phyloP scores from a whole-genome alignment of 64 coral and sea anemone species.

The Pocillopora verrucosa region DNA sequence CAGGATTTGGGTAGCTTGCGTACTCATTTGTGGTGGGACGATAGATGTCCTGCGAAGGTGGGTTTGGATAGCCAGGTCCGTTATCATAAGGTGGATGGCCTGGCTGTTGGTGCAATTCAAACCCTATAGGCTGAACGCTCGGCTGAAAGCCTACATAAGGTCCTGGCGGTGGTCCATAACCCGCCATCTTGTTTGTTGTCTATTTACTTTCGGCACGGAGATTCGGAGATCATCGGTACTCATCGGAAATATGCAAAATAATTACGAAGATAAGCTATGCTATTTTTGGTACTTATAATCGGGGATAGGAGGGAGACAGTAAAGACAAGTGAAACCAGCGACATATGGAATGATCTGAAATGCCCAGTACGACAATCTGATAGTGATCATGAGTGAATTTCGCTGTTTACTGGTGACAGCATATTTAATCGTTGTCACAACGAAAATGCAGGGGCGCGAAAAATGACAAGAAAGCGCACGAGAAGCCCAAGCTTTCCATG shows the following conservation, averaged over 20 bases:
- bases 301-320: too few relatives aligned
- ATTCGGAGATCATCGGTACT: neutral
- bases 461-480: too few relatives aligned
- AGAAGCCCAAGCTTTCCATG: too few relatives aligned
- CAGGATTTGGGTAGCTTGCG: conserved; percentile 9
- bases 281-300: too few relatives aligned
- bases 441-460: too few relatives aligned
- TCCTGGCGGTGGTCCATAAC: conserved; percentile 29
- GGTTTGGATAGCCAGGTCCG: conserved; percentile 24
- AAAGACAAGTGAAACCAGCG: too few relatives aligned
- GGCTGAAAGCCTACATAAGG: conserved; percentile 37
- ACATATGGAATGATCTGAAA: too few relatives aligned
- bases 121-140: conserved; percentile 41
- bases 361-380: too few relatives aligned
- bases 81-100: conserved; percentile 6
- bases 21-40: conserved; percentile 21
- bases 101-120: conserved; percentile 41
- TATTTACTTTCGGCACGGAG: neutral
- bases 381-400: too few relatives aligned
- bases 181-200: conserved; percentile 56
- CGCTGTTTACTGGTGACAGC: too few relatives aligned
- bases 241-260: neutral
- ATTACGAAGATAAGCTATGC: too few relatives aligned
- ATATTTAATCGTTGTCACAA: too few relatives aligned
- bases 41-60: conserved; percentile 28